phyloP scores from a whole-genome alignment of 2,797 vertebrate species.

The Selene dorsalis region DNA sequence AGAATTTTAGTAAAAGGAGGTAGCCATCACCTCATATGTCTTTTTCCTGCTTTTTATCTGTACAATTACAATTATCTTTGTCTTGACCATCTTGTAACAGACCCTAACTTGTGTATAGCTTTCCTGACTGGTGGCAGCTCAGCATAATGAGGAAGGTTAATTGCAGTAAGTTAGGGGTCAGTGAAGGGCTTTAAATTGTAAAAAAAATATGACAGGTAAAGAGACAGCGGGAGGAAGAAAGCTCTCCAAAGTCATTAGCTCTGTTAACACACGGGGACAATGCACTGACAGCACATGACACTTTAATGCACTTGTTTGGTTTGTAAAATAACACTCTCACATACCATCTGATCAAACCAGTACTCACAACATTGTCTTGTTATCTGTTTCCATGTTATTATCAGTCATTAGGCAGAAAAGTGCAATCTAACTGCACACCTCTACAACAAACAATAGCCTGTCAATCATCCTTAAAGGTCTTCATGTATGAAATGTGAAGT shows the following conservation, averaged over 20 bases:
- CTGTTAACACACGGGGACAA: background rate
- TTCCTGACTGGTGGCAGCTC: conserved; percentile 7
- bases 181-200: conserved; percentile 14
- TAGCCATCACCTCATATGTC: background rate
- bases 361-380: background rate
- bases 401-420: conserved; percentile 15
- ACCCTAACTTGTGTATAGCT: conserved; percentile 10
- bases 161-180: conserved; percentile 20
- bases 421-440: conserved; percentile 36
- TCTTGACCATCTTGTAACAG: background rate
- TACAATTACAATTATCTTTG: background rate
- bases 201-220: conserved; percentile 21
- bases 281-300: background rate
- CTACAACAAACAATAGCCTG: conserved; percentile 60
- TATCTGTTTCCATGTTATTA: conserved; percentile 2
- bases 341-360: conserved; percentile 6
- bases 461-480: conserved; percentile 67
- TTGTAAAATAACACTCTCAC: conserved; percentile 24
- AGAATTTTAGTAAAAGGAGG: background rate
- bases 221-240: background rate
- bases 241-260: background rate
- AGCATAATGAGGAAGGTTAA: conserved; percentile 36
- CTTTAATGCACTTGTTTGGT: conserved; percentile 12
- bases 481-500: conserved; percentile 63
- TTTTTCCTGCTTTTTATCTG: background rate